These are phyloP conservation scores for Tetraneura akinire DNA, from an alignment of 1,140 invertebrate species.

Conservation along the genomic window DNA sequence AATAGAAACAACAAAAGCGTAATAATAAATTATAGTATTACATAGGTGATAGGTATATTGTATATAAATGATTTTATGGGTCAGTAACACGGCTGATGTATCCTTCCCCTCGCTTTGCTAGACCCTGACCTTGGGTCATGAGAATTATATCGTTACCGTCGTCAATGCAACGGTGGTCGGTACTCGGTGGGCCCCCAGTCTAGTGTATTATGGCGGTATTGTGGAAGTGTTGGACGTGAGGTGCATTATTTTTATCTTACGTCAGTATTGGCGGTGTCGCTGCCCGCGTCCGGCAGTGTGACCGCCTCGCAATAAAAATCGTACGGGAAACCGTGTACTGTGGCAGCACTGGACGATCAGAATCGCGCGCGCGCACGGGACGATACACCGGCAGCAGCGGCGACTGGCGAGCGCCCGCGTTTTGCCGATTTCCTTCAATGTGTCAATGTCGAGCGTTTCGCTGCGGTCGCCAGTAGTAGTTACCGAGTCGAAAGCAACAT, in stretches of 20 bases:
- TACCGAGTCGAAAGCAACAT: constrained; percentile 31
- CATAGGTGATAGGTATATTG: background rate
- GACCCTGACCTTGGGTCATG: constrained; percentile 42
- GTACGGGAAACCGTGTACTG: too few species aligned
- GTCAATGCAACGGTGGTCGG: background rate
- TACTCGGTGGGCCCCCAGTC: too few species aligned
- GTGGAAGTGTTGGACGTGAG: background rate
- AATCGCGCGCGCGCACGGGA: constrained; percentile 17
- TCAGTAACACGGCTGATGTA: constrained; percentile 15
- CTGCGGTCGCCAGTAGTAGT: constrained; percentile 9
- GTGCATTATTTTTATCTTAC: too few species aligned
- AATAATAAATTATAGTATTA: too few species aligned
- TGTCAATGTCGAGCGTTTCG: constrained; percentile 47
- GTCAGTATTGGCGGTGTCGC: too few species aligned
- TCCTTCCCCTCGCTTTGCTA: background rate
- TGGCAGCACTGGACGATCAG: too few species aligned
- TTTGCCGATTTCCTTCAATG: constrained; percentile 24
- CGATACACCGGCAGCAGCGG: constrained; percentile 6
- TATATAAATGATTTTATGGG: background rate
- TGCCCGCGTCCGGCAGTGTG: too few species aligned
- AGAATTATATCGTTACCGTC: constrained; percentile 13
- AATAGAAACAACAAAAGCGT: too few species aligned
- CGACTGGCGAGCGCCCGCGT: background rate
- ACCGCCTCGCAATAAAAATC: too few species aligned
- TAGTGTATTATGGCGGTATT: too few species aligned